Evolutionary conservation across 1,140 invertebrate genomes (phyloP).

Genomic region (Odontomachus brunneus): DNA sequence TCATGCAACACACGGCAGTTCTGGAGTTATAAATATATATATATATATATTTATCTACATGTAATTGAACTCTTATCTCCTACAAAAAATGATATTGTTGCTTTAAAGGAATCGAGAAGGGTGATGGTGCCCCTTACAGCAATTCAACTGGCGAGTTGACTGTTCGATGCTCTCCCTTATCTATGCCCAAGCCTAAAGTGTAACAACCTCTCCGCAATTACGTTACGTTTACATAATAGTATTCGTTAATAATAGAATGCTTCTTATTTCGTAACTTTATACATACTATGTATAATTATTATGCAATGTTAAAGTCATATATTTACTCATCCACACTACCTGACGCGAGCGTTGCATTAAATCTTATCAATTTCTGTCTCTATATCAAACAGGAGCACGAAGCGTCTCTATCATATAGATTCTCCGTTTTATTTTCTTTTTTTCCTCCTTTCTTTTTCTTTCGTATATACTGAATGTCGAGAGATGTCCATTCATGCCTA

Average conservation of each 20-base stretch:
- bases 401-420: conserved; percentile 49
- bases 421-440: too few species aligned
- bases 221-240: conserved; percentile 82
- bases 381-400: conserved; percentile 71
- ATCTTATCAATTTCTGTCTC: conserved; percentile 63
- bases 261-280: conserved; percentile 84
- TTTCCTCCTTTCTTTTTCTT: conserved; percentile 4
- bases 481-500: conserved; percentile 61
- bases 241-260: conserved; percentile 84
- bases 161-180: conserved; percentile 73
- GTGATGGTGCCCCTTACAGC: conserved; percentile 40
- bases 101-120: conserved; percentile 57
- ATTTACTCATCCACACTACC: conserved; percentile 80
- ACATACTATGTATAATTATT: conserved; percentile 86
- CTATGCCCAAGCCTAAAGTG: conserved; percentile 79
- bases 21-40: conserved; percentile 27
- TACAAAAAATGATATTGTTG: conserved; percentile 51
- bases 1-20: conserved; percentile 37
- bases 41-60: conserved; percentile 30
- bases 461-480: conserved; percentile 72
- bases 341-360: conserved; percentile 78
- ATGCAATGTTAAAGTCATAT: conserved; percentile 84
- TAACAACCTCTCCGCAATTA: conserved; percentile 81
- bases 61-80: conserved; percentile 52
- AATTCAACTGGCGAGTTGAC: conserved; percentile 37